These are phyloP conservation scores for Aradophagus sp. DNA, from an alignment of 1,140 invertebrate genomes.

Conservation along the genomic window DNA sequence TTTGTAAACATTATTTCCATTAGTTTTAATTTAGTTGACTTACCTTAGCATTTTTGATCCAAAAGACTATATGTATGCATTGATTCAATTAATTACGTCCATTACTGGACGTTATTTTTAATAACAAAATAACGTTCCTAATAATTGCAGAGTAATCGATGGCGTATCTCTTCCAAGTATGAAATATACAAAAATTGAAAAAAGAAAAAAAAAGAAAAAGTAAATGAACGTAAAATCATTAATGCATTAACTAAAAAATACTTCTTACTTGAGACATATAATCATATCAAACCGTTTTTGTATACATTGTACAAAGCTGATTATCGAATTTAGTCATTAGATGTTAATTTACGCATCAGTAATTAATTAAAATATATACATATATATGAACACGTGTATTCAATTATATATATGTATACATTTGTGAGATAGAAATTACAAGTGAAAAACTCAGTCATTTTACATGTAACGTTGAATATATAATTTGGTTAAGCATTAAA, in stretches of 20 bases:
- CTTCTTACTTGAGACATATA: slow-evolving; percentile 62
- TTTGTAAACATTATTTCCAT: background rate
- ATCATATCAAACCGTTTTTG: slow-evolving; percentile 72
- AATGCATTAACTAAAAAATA: slow-evolving; percentile 33
- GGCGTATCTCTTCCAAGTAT: slow-evolving; percentile 66
- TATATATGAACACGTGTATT: slow-evolving; percentile 25
- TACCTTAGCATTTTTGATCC: background rate
- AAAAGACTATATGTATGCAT: slow-evolving; percentile 5
- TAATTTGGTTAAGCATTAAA: slow-evolving; percentile 7
- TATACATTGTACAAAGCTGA: slow-evolving; percentile 70
- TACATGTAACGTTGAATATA: slow-evolving; percentile 37
- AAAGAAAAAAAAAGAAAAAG: slow-evolving; percentile 30
- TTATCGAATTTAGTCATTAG: slow-evolving; percentile 69
- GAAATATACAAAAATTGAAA: too few relatives aligned
- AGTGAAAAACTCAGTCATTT: slow-evolving; percentile 47
- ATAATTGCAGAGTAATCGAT: slow-evolving; percentile 61
- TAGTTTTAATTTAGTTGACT: background rate
- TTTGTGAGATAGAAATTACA: slow-evolving; percentile 37
- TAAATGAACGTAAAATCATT: slow-evolving; percentile 10
- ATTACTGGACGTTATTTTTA: slow-evolving; percentile 66
- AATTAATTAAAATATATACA: slow-evolving; percentile 44
- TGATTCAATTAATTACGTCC: slow-evolving; percentile 47
- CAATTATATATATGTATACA: slow-evolving; percentile 47
- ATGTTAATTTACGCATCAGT: slow-evolving; percentile 64
- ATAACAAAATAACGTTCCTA: slow-evolving; percentile 70